Evolutionary conservation across 2,797 vertebrate species (phyloP).

Genomic region (Enteromius viviparus): DNA sequence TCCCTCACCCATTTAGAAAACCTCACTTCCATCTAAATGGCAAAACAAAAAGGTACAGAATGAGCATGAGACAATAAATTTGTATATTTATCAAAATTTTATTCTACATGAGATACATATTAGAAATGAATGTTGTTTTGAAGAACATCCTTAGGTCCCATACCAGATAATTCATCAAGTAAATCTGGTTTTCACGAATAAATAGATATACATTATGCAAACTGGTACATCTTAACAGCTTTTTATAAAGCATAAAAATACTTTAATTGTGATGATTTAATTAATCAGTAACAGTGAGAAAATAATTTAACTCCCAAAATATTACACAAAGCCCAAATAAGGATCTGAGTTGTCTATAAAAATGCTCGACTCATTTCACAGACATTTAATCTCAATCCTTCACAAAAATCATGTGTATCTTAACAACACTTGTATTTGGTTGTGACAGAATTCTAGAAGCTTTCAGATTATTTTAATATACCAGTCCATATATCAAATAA

Average conservation of each 20-base stretch:
- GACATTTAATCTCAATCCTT: conserved; percentile 32
- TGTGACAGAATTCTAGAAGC: conserved; percentile 27
- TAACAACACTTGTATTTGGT: conserved; percentile 41
- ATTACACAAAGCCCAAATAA: conserved; percentile 34
- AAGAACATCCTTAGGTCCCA: conserved; percentile 65
- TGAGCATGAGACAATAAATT: neutral
- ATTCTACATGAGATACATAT: conserved; percentile 72
- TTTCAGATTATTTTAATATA: conserved; percentile 20
- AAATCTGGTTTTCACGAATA: conserved; percentile 72
- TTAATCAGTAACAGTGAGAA: conserved; percentile 59
- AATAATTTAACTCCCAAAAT: conserved; percentile 58
- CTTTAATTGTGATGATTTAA: conserved; percentile 53
- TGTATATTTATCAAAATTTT: conserved; percentile 72
- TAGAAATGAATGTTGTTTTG: conserved; percentile 66
- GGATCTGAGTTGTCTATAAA: conserved; percentile 41
- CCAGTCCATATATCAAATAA: conserved; percentile 20
- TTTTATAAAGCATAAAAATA: conserved; percentile 62
- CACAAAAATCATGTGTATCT: conserved; percentile 44
- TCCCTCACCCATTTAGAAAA: neutral
- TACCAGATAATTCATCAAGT: conserved; percentile 67
- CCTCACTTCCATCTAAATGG: neutral
- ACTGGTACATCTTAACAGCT: conserved; percentile 57
- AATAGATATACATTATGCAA: conserved; percentile 71
- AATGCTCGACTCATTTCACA: conserved; percentile 23
- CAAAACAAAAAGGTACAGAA: neutral